phyloP scores from a whole-genome alignment of 1,140 invertebrate genomes.

The Physella acuta region DNA sequence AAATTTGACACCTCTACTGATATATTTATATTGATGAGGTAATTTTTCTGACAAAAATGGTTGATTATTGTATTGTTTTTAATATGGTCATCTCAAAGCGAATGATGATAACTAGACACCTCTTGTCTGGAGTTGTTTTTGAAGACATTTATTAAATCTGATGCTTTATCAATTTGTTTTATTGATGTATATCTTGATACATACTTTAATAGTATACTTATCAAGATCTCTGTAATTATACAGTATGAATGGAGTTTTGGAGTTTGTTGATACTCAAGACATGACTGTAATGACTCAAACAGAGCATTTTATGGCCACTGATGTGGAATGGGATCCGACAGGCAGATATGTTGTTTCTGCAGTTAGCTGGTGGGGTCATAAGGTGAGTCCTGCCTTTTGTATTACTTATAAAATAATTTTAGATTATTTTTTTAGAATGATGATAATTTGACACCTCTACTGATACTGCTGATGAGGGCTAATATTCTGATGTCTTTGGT shows the following conservation, averaged over 20 bases:
- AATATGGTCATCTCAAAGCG: no score
- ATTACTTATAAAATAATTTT: background rate
- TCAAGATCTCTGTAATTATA: background rate
- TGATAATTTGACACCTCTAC: conserved; percentile 16
- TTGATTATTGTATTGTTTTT: no score
- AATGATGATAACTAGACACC: no score
- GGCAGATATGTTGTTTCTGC: conserved; percentile 94
- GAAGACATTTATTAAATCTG: no score
- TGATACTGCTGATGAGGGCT: background rate
- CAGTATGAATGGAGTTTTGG: conserved; percentile 83
- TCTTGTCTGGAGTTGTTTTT: no score
- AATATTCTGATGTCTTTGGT: background rate
- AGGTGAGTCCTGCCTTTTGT: conserved; percentile 63
- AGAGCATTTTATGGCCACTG: conserved; percentile 92
- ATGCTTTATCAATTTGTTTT: no score
- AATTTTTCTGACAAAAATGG: no score
- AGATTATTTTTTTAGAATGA: background rate
- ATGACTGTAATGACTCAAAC: conserved; percentile 90
- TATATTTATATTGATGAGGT: no score
- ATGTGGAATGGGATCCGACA: conserved; percentile 99
- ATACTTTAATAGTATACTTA: no score
- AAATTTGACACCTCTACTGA: no score
- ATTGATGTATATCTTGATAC: no score
- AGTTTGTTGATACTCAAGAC: conserved; percentile 93
- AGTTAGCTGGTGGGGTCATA: conserved; percentile 93